Conservation (phyloP, 2,888 invertebrate species). For the Lasioglossum morio region DNA sequence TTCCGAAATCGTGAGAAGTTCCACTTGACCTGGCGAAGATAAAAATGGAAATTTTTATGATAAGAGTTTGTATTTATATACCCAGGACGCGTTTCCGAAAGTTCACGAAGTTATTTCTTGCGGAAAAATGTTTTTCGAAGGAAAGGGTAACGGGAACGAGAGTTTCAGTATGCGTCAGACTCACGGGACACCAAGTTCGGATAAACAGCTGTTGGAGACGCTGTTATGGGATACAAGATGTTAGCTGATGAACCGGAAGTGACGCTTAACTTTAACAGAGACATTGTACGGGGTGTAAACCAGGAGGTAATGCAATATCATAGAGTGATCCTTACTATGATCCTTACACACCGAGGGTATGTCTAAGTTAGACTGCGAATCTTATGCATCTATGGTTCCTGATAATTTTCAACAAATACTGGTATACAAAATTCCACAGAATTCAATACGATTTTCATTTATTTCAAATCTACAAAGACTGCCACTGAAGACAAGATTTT, state of each 20-base stretch:
- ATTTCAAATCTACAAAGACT: too few species aligned
- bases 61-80: background rate
- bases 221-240: background rate
- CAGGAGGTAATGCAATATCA: background rate
- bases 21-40: background rate
- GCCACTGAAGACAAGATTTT: too few species aligned
- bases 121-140: background rate
- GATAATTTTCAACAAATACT: too few species aligned
- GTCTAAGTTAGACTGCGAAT: too few species aligned
- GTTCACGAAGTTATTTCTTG: background rate
- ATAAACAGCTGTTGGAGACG: conserved; percentile 9
- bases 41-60: background rate
- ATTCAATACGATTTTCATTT: too few species aligned
- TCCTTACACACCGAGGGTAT: background rate
- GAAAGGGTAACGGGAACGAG: background rate
- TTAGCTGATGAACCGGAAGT: background rate
- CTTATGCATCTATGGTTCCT: too few species aligned
- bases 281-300: background rate
- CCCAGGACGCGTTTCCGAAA: background rate
- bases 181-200: background rate
- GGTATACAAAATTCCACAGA: too few species aligned
- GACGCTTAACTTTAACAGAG: background rate
- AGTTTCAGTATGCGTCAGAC: background rate
- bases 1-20: too few species aligned
- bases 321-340: background rate